These are phyloP conservation scores for Eretmochelys imbricata DNA, from an alignment of 2,113 vertebrate species.

Conservation along the genomic window DNA sequence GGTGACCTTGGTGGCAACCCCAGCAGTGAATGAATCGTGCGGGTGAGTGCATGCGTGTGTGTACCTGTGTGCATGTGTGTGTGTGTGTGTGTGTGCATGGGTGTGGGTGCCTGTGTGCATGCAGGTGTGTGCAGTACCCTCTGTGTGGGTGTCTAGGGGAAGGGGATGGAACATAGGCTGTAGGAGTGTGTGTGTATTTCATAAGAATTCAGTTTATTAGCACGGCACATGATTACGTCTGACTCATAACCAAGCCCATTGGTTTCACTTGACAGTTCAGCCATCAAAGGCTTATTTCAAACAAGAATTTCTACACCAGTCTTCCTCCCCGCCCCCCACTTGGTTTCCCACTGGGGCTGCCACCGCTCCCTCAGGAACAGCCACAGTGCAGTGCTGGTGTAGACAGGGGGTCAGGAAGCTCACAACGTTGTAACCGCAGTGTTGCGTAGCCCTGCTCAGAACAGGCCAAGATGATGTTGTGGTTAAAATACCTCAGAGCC, in stretches of 20 bases:
- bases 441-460: neutral
- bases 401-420: neutral
- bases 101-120: too few species aligned
- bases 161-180: neutral
- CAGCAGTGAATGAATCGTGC: neutral
- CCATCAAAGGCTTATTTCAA: neutral
- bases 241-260: neutral
- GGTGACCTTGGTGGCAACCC: neutral
- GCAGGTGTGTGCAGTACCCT: neutral
- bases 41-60: neutral
- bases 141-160: neutral
- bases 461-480: neutral
- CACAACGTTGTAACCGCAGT: neutral
- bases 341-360: neutral
- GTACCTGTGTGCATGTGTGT: neutral
- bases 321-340: neutral
- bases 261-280: neutral
- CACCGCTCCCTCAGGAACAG: neutral
- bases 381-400: neutral
- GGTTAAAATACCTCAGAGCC: neutral
- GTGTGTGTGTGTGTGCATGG: too few species aligned
- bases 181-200: neutral
- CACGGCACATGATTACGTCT: neutral
- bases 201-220: neutral
- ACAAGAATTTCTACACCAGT: neutral